These are phyloP conservation scores for Dasyprocta punctata DNA, from an alignment of 2,113 vertebrate species.

Conservation along the genomic window DNA sequence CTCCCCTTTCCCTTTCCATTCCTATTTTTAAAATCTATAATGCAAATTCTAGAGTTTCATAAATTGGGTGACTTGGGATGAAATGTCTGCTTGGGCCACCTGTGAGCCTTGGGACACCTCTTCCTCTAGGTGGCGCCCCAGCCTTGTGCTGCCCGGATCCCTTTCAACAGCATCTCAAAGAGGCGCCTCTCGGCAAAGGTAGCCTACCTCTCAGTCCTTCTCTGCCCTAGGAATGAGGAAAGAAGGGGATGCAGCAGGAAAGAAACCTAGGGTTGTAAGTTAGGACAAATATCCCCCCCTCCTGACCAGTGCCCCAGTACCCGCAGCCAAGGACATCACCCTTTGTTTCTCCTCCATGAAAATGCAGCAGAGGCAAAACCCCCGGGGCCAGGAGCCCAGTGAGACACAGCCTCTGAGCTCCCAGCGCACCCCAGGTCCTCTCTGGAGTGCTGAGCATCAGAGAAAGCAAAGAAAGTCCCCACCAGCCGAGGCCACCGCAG, in stretches of 20 bases:
- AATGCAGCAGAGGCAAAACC: neutral
- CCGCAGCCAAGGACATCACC: neutral
- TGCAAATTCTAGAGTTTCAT: neutral
- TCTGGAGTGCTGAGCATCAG: neutral
- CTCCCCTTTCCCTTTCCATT: neutral
- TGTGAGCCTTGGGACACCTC: neutral
- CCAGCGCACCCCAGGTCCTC: neutral
- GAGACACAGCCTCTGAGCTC: neutral
- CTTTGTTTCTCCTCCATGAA: neutral
- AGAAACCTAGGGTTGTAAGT: neutral
- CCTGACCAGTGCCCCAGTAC: neutral
- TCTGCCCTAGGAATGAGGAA: neutral
- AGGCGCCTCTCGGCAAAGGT: neutral
- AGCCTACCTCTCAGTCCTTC: neutral
- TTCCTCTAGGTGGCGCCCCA: slow-evolving; percentile 58
- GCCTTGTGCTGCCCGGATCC: rapidly evolving
- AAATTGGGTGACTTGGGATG: too few species aligned
- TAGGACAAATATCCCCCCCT: neutral
- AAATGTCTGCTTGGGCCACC: neutral
- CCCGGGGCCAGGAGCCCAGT: neutral
- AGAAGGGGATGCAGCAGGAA: neutral
- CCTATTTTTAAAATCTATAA: neutral
- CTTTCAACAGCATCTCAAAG: neutral
- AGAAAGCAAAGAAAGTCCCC: neutral
- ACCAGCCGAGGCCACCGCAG: too few species aligned